A percentile compares a stretch with the other conserved stretches of the same genome.
These are phyloP conservation scores for Cyrtorhinus lividipennis DNA, from an alignment of 1,140 invertebrate genomes.

Conservation along the genomic window DNA sequence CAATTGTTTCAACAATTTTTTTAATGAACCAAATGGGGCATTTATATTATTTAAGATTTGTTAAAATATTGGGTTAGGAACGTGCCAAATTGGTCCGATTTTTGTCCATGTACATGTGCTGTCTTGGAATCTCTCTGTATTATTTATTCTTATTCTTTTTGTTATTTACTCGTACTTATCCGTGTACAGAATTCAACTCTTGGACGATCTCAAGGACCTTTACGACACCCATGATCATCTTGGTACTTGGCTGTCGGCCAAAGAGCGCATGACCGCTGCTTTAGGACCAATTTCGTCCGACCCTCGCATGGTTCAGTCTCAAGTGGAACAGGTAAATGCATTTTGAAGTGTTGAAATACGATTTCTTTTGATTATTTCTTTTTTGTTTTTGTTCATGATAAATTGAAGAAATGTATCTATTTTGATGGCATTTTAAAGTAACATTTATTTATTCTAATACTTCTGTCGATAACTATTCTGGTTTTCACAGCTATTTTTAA, in stretches of 20 bases:
- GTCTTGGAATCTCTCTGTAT: too few species aligned
- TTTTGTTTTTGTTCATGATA: not conserved
- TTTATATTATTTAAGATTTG: too few species aligned
- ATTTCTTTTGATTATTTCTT: too few species aligned
- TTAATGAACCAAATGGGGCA: too few species aligned
- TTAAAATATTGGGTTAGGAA: too few species aligned
- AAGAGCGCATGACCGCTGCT: conserved; percentile 88
- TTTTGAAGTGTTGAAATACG: not conserved
- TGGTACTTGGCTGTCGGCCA: conserved; percentile 72
- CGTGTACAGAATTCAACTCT: conserved; percentile 51
- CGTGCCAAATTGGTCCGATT: not conserved
- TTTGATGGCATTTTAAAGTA: too few species aligned
- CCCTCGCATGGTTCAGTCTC: conserved; percentile 69
- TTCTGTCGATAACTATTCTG: too few species aligned
- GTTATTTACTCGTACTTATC: too few species aligned
- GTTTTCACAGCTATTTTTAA: conserved; percentile 5
- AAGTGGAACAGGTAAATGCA: conserved; percentile 7
- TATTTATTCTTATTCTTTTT: not conserved
- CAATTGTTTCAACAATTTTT: too few species aligned
- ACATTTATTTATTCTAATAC: too few species aligned
- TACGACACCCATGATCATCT: conserved; percentile 76
- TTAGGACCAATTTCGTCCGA: conserved; percentile 89
- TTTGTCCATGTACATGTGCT: too few species aligned
- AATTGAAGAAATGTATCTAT: too few species aligned
- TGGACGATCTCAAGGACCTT: conserved; percentile 85